Base-by-base conservation (phyloP, 2,113 vertebrate genomes). In the Phasianus colchicus region DNA sequence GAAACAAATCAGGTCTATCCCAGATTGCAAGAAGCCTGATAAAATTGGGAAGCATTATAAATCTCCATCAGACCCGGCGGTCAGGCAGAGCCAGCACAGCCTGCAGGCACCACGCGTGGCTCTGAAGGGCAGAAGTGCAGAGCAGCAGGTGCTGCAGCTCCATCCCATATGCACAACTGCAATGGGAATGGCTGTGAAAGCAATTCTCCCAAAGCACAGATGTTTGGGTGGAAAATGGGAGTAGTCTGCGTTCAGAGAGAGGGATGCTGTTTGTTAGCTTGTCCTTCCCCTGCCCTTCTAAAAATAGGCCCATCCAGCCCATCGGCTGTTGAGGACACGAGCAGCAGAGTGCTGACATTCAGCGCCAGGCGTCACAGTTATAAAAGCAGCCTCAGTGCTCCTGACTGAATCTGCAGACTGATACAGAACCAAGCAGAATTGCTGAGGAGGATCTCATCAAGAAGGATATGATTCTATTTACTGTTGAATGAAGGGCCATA, bases 401-500 rank as follows among this genome's bases (percentile, higher is more conserved):
- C 42, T 43, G 42, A 43, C 42, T 40, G 40, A 40, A 40, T n/a
- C 50, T 52, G 67, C 2, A 34, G 74, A 18, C 58, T 19, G 50
- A 34, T 3, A 15, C 30, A 19, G 63, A 52, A n/a, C 30, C 55
- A 10, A 38, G 27, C 63, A 52, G 78, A 82, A 76, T 3, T 27
- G 42, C 71, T 2, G 1, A 50, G 60, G 52, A 92, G 50, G 61
- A 80, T 70, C 67, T 92, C 69, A 55, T 64, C 75, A 67, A 79
- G 81, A 29, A 78, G 85, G 85, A 63, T 64, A 29, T n/a, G 38
- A 83, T 92, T 91, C 85, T 69, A 90, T 89, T 95, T 89, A 22
- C 55, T 73, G 75, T 12, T 47, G 64, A 63, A 74, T 52, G 91
- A 92, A 93, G 91, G 69, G 87, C 87, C 92, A 45, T 57, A 91